Conservation (phyloP, 2,797 vertebrate genomes). For the Sebastes hopkinsi region DNA sequence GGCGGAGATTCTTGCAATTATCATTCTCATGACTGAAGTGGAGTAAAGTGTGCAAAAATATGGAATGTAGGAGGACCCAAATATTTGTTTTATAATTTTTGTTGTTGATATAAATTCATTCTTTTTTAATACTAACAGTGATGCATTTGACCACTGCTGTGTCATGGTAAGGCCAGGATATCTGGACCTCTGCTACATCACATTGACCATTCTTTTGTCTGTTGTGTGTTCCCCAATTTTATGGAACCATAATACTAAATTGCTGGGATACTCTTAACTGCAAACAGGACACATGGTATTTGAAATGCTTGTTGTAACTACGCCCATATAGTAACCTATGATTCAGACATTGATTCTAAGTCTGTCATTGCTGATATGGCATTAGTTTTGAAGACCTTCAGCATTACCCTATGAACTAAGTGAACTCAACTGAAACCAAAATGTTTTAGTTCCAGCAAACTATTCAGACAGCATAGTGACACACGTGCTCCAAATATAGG, state of each 20-base stretch:
- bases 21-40: constrained; percentile 38
- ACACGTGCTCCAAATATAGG: constrained; percentile 42
- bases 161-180: too few relatives aligned
- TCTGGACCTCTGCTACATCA: too few relatives aligned
- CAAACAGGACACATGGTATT: neutral
- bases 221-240: too few relatives aligned
- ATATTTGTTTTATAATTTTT: too few relatives aligned
- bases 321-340: neutral
- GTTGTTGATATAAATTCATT: too few relatives aligned
- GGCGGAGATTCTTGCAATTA: constrained; percentile 44
- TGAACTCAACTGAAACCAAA: constrained; percentile 24
- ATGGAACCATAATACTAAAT: too few relatives aligned
- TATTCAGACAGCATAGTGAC: constrained; percentile 10
- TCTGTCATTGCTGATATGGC: neutral
- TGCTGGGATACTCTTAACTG: too few relatives aligned
- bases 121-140: too few relatives aligned
- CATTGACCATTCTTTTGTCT: too few relatives aligned
- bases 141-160: too few relatives aligned
- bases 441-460: constrained; percentile 11
- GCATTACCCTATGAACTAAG: neutral
- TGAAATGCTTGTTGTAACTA: neutral
- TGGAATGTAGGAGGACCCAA: neutral
- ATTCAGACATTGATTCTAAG: neutral
- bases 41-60: neutral
- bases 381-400: neutral